Conservation (phyloP, 1,140 invertebrate species). For the Drosophila busckii region DNA sequence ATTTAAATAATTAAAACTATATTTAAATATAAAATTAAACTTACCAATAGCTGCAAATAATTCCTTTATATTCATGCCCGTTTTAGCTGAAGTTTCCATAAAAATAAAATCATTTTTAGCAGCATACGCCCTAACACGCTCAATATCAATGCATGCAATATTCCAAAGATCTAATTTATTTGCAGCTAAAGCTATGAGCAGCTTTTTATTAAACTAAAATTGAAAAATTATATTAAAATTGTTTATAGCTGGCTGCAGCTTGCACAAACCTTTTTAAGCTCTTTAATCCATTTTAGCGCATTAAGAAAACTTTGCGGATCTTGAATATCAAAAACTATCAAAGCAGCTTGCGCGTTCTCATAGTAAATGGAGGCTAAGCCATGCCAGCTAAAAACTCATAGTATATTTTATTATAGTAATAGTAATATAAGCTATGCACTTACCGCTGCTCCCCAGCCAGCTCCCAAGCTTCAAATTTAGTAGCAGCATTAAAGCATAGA, state of each 20-base stretch:
- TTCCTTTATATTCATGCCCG: conserved; percentile 1
- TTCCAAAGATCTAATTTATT: conserved; percentile 13
- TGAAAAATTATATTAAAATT: not conserved
- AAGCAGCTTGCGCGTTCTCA: conserved; percentile 12
- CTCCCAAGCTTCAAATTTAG: conserved; percentile 8
- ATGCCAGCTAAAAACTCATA: too few relatives aligned
- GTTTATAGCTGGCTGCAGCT: too few relatives aligned
- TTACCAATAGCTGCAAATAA: conserved; percentile 6
- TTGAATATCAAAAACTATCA: conserved; percentile 10
- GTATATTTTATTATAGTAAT: too few relatives aligned
- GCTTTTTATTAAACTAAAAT: not conserved
- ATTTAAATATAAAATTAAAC: not conserved
- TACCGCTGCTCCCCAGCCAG: conserved; percentile 9
- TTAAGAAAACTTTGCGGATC: not conserved
- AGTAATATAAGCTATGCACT: not conserved
- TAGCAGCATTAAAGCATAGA: not conserved
- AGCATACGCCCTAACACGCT: conserved; percentile 2
- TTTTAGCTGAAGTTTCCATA: conserved; percentile 13
- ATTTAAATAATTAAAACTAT: too few relatives aligned
- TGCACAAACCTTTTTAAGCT: not conserved
- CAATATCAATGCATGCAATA: not conserved
- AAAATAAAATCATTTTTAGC: conserved; percentile 8
- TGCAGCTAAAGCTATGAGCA: conserved; percentile 13
- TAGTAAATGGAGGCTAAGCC: conserved; percentile 6
- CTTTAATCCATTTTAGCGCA: conserved; percentile 10